Evolutionary conservation across 1,140 invertebrate genomes (phyloP), one percentile per base, ranked within the genome.

Genomic region (Halesus radiatus): DNA sequence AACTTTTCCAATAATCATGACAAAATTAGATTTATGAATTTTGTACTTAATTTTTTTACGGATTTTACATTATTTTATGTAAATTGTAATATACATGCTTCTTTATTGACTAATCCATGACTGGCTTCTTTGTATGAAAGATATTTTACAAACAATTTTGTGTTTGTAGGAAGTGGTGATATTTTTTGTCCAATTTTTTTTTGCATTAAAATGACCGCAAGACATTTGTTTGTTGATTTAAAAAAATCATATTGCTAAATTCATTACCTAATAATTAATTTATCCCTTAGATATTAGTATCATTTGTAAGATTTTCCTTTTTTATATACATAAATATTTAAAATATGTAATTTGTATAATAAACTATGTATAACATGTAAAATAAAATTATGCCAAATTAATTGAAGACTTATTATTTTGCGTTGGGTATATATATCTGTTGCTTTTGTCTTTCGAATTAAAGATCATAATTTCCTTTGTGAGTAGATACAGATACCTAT

Each of bases 371-470:
- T 68, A 70, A 50, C 37, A 70, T 70, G 66, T 70, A 70, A 70
- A 70, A 70, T 70, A 70, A 70, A 70, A 70, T 70, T 70, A 70
- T 70, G 66, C 66, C 66, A 70, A 70, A 70, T 23, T 64, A 23
- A 29, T 64, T 45, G 8, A 45, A 1, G 7, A 13, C 13, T 45
- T 45, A 45, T 45, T 45, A 13, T 45, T 45, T 45, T 45, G 13
- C 13, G 37, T 45, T 45, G 37, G 8, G 37, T 45, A 37, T 29
- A n/a, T n/a, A n/a, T n/a, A n/a, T n/a, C n/a, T n/a, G n/a, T n/a
- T n/a, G n/a, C n/a, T n/a, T n/a, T n/a, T n/a, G n/a, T n/a, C n/a
- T n/a, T n/a, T n/a, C n/a, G n/a, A n/a, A n/a, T n/a, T n/a, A n/a
- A n/a, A n/a, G n/a, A n/a, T n/a, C n/a, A n/a, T n/a, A n/a, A n/a